phyloP scores from a whole-genome alignment of 2,113 vertebrate genomes.

The Cyprinodon variegatus region DNA sequence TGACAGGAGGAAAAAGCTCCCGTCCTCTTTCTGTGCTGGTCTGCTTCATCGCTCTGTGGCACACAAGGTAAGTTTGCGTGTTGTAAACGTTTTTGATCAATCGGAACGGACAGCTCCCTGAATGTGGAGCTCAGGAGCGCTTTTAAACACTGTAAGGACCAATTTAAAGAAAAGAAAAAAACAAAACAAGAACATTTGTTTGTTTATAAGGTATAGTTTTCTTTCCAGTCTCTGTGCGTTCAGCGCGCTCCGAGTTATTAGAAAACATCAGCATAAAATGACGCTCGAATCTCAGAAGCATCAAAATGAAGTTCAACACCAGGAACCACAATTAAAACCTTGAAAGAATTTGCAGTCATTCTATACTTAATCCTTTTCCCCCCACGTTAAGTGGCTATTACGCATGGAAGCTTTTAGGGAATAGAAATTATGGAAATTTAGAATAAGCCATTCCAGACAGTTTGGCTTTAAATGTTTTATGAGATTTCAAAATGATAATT shows the following conservation, averaged over 20 bases:
- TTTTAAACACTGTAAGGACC: neutral
- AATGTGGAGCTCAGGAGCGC: neutral
- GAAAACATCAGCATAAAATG: neutral
- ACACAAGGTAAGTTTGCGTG: slow-evolving; percentile 54
- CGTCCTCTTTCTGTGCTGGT: slow-evolving; percentile 30
- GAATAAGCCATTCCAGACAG: neutral
- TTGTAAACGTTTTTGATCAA: neutral
- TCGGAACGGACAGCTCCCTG: neutral
- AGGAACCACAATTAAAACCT: neutral
- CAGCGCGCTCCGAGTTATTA: neutral
- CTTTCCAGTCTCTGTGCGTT: neutral
- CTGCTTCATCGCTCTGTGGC: slow-evolving; percentile 47
- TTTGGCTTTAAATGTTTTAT: neutral
- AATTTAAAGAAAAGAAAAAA: neutral
- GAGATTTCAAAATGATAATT: neutral
- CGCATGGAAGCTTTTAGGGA: neutral
- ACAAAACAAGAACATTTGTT: neutral
- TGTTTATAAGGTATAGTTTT: neutral
- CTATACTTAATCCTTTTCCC: neutral
- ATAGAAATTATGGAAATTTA: neutral
- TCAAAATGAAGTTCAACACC: neutral
- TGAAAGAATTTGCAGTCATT: neutral
- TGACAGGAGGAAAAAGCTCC: slow-evolving; percentile 49
- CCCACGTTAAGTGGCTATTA: neutral
- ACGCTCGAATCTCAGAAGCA: neutral